phyloP scores from a whole-genome alignment of 2,888 invertebrate genomes.

The Drosophila hamatofila region DNA sequence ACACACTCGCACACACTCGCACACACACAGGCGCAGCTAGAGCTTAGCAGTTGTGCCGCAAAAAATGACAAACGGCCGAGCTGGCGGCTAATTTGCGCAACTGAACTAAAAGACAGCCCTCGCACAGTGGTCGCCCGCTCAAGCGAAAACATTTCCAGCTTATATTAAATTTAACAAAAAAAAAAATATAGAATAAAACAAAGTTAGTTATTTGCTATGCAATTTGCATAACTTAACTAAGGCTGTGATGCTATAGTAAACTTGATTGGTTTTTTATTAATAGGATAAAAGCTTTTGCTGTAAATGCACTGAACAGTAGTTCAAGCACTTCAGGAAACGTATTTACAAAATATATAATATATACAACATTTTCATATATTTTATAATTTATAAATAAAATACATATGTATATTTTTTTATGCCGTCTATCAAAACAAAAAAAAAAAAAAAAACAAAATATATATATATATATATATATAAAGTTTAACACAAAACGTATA shows the following conservation, averaged over 20 bases:
- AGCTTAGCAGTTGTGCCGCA: constrained; percentile 41
- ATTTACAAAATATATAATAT: too few relatives aligned
- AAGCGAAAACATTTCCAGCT: background rate
- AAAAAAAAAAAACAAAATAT: too few relatives aligned
- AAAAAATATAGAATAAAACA: background rate
- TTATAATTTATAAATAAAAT: too few relatives aligned
- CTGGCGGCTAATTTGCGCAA: constrained; percentile 72
- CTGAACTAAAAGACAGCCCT: constrained; percentile 46
- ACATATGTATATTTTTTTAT: too few relatives aligned
- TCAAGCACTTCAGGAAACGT: background rate
- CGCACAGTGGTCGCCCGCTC: constrained; percentile 52
- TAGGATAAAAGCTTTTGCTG: background rate
- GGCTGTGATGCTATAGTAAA: constrained; percentile 13
- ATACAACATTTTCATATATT: too few relatives aligned
- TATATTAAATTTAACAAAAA: background rate
- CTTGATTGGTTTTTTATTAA: constrained; percentile 13
- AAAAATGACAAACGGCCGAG: constrained; percentile 55
- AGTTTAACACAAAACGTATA: too few relatives aligned
- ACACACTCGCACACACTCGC: constrained; percentile 6
- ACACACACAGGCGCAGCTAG: constrained; percentile 14
- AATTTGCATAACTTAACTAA: constrained; percentile 19
- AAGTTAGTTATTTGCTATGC: constrained; percentile 1
- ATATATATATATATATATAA: too few relatives aligned
- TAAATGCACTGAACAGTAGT: background rate
- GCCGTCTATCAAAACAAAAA: too few relatives aligned